These are phyloP conservation scores for Drosophila orosa DNA, from an alignment of 1,140 invertebrate genomes.

Conservation along the genomic window DNA sequence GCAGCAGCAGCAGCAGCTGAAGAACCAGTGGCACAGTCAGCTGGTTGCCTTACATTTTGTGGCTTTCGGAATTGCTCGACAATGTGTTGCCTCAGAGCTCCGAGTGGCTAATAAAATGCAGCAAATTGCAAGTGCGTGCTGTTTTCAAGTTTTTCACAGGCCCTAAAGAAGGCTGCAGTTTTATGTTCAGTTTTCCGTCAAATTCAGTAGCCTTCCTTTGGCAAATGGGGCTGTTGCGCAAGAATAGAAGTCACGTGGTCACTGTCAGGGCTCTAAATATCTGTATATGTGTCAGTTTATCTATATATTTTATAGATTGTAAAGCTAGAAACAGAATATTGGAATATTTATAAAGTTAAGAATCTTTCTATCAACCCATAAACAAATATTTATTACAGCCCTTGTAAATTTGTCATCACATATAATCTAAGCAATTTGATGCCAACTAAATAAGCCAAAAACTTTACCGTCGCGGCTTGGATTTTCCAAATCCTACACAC, in stretches of 20 bases:
- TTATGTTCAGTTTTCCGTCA: conserved; percentile 3
- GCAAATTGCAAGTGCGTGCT: conserved; percentile 56
- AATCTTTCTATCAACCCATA: too few relatives aligned
- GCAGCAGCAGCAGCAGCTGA: conserved; percentile 13
- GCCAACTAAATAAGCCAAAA: conserved; percentile 10
- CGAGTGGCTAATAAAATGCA: conserved; percentile 58
- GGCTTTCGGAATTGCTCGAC: conserved; percentile 47
- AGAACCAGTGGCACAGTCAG: conserved; percentile 12
- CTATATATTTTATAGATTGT: neutral
- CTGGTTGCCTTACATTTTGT: conserved; percentile 53
- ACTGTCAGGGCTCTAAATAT: neutral
- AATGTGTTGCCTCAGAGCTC: conserved; percentile 35
- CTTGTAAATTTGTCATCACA: conserved; percentile 13
- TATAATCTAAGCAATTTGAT: conserved; percentile 14
- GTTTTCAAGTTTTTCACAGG: conserved; percentile 39
- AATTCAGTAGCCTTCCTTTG: conserved; percentile 4
- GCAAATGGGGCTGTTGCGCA: neutral
- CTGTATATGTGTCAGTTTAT: neutral
- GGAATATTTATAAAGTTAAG: too few relatives aligned
- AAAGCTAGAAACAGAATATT: neutral
- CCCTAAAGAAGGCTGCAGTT: conserved; percentile 16
- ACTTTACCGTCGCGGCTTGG: conserved; percentile 16
- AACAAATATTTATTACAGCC: conserved; percentile 11
- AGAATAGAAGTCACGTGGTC: conserved; percentile 2
- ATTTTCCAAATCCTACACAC: conserved; percentile 30